Base-by-base conservation (phyloP, 2,888 invertebrate species). In the Conops quadrifasciatus region DNA sequence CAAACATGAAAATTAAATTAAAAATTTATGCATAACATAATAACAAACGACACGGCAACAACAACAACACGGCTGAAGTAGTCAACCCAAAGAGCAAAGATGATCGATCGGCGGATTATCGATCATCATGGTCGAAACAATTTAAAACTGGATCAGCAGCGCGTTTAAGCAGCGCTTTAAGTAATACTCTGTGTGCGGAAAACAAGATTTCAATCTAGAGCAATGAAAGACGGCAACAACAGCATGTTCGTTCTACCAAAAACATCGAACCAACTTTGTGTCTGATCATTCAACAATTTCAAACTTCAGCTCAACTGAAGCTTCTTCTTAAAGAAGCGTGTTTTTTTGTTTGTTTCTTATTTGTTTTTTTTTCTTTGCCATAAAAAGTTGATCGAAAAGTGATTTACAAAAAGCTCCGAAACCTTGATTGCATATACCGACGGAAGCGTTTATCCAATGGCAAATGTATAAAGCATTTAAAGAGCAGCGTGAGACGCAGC, bases 1-100 rank as follows among this genome's bases (percentile, higher is more conserved):
- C 16, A 49, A 36, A 11, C 49, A 26, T 28, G 45, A 13, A 67
- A 45, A n/a, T 67, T 59, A 59, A 43, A 47, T 45, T 36, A 68
- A 28, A 51, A 62, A 62, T 62, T 51, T 62, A 62, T 68, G 49
- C 68, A 68, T 36, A 53, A 60, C 13, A 28, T 11, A 28, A 36
- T 9, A 36, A 36, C 36, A 9, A 36, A 53, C 13, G n/a, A 58
- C 24, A 47, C 28, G 47, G 15, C 19, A 59, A 59, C 59, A 67
- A 53, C 21, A 24, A 36, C 19, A 53, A 53, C 53, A 21, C 9
- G 7, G 4, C 16, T n/a, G 28, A 26, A 60, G 36, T n/a, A 21
- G n/a, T 13, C 28, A 4, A 62, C 30, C 26, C 28, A 1, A 64
- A 65, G 15, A 65, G 21, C 19, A 36, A 51, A 28, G 53, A 15